phyloP scores from a whole-genome alignment of 2,888 invertebrate genomes.

The Abscondita cerata region DNA sequence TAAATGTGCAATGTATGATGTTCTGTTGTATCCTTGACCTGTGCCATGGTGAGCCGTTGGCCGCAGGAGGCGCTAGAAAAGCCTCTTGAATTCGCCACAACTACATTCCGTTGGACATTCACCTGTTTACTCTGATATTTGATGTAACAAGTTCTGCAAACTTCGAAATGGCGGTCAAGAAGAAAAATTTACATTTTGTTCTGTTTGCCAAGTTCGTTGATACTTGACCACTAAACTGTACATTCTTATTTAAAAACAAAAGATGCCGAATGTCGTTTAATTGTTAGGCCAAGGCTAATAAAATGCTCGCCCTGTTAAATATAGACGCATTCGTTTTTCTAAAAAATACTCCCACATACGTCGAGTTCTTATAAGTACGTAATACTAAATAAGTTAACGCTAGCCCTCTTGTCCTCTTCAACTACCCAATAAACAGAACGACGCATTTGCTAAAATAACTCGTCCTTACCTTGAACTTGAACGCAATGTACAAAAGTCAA shows the following conservation, averaged over 20 bases:
- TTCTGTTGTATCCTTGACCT: constrained; percentile 44
- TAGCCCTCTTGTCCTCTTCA: constrained; percentile 11
- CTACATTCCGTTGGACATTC: constrained; percentile 45
- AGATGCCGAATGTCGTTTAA: constrained; percentile 2
- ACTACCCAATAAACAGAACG: constrained; percentile 39
- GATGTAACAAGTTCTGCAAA: constrained; percentile 41
- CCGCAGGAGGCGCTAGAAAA: constrained; percentile 45
- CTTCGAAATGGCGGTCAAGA: constrained; percentile 35
- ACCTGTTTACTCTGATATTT: constrained; percentile 43
- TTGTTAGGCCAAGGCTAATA: constrained; percentile 40
- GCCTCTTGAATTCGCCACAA: constrained; percentile 44
- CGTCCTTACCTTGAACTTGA: constrained; percentile 48
- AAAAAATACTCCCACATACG: constrained; percentile 43
- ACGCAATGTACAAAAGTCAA: constrained; percentile 41
- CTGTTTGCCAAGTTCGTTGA: constrained; percentile 16
- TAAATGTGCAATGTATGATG: constrained; percentile 41
- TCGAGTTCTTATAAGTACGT: constrained; percentile 35
- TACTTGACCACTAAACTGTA: constrained; percentile 16
- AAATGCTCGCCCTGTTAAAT: constrained; percentile 39
- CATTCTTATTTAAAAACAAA: constrained; percentile 11
- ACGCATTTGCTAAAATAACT: constrained; percentile 45
- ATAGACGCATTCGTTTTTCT: constrained; percentile 37
- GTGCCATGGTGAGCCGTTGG: constrained; percentile 34
- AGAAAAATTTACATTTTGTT: background rate
- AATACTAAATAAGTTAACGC: constrained; percentile 18